Conservation (phyloP, 2,888 invertebrate genomes). For the Iphiclides podalirius region DNA sequence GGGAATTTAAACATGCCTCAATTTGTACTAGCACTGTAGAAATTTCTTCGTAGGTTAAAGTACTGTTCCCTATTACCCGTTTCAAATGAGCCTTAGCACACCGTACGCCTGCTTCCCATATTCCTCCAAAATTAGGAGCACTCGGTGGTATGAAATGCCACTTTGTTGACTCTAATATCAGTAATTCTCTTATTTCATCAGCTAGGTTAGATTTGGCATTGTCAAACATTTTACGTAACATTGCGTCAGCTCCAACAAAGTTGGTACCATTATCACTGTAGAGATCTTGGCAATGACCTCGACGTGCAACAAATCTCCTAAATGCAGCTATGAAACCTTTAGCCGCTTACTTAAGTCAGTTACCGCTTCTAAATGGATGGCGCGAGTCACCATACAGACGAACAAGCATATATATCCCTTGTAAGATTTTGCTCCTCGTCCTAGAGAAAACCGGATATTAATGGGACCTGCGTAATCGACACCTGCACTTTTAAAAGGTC, state of each 20-base stretch:
- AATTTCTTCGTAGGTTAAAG: conserved; percentile 27
- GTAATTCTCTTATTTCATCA: conserved; percentile 11
- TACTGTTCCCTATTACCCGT: neutral
- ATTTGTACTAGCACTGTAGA: conserved; percentile 27
- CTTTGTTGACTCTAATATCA: conserved; percentile 14
- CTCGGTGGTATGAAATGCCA: conserved; percentile 31
- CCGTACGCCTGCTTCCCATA: conserved; percentile 32
- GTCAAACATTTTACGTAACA: conserved; percentile 19
- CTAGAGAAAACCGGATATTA: too few species aligned
- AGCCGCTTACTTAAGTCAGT: conserved; percentile 21
- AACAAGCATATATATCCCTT: too few species aligned
- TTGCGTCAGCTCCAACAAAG: conserved; percentile 27
- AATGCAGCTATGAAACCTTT: too few species aligned
- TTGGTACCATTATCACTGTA: conserved; percentile 31
- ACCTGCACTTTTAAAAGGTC: conserved; percentile 18
- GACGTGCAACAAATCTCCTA: too few species aligned
- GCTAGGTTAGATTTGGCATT: conserved; percentile 13
- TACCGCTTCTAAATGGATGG: too few species aligned
- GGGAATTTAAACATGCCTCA: conserved; percentile 30
- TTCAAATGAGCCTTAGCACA: conserved; percentile 20
- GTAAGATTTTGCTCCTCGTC: too few species aligned
- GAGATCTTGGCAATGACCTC: conserved; percentile 30
- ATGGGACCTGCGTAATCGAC: too few species aligned
- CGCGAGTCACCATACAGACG: too few species aligned
- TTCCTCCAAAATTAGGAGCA: conserved; percentile 29